Evolutionary conservation across 2,888 invertebrate species (phyloP).

Genomic region (Priapulus caudatus): DNA sequence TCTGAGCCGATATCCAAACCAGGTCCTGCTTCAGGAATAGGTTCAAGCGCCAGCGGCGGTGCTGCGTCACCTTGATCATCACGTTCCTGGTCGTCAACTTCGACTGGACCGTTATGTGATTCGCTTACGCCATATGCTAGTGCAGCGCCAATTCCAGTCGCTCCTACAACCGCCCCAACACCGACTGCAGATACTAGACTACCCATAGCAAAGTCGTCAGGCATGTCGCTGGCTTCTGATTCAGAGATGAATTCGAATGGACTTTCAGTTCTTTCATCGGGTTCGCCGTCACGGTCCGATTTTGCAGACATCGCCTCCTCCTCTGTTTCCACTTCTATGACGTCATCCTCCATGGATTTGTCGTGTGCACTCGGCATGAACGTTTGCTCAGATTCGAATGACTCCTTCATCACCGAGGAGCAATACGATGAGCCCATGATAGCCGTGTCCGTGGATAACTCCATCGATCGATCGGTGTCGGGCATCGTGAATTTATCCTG

Average conservation of each 20-base stretch:
- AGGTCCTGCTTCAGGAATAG: not conserved
- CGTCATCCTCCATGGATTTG: not conserved
- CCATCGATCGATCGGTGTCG: not conserved
- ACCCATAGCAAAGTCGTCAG: not conserved
- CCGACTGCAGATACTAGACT: no score
- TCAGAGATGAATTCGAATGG: not conserved
- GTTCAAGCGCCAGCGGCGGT: not conserved
- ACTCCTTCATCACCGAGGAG: not conserved
- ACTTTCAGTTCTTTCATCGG: no score
- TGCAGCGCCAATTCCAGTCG: not conserved
- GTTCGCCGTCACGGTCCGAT: no score
- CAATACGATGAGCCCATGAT: not conserved
- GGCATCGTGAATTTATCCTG: not conserved
- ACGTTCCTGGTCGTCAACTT: no score
- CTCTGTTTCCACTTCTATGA: not conserved
- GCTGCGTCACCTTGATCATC: no score
- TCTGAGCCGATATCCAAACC: not conserved
- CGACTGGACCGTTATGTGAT: conserved; percentile 3
- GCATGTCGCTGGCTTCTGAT: not conserved
- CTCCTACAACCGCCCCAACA: not conserved
- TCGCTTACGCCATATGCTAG: no score
- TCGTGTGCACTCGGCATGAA: not conserved
- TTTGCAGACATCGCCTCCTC: no score
- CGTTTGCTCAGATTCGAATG: not conserved
- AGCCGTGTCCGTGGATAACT: not conserved